Conservation (phyloP, 2,888 invertebrate genomes). For the Cataglyphis albicans region DNA sequence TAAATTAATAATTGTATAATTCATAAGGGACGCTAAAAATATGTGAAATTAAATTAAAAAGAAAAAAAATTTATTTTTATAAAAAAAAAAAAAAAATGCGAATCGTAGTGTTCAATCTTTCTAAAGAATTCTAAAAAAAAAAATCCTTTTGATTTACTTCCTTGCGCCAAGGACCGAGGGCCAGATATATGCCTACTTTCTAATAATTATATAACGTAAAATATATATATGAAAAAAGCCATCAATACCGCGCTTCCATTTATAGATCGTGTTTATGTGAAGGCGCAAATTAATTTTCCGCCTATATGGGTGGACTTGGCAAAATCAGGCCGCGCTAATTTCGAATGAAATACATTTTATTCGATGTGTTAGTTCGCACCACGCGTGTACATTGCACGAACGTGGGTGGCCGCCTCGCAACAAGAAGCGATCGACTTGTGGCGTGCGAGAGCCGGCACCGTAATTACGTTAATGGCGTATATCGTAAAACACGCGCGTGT, state of each 20-base stretch:
- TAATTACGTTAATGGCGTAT: constrained; percentile 63
- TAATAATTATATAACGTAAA: constrained; percentile 33
- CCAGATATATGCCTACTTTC: background rate
- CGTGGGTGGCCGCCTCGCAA: constrained; percentile 1
- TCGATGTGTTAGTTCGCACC: background rate
- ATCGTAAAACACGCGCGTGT: constrained; percentile 60
- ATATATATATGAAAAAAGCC: constrained; percentile 10
- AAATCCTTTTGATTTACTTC: background rate
- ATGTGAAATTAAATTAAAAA: no score
- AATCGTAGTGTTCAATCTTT: background rate
- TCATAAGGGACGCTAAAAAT: background rate
- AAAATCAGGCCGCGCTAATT: constrained; percentile 51
- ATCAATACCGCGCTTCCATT: constrained; percentile 37
- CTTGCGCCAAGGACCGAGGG: background rate
- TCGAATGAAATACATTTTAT: constrained; percentile 51
- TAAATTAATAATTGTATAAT: no score
- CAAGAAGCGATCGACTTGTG: constrained; percentile 37
- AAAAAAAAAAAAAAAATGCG: background rate
- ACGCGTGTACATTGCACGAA: background rate
- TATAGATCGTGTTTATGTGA: constrained; percentile 50
- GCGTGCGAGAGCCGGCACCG: constrained; percentile 34
- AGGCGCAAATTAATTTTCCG: constrained; percentile 51
- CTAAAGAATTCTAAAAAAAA: background rate
- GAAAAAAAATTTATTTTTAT: background rate
- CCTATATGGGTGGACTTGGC: constrained; percentile 15